These are phyloP conservation scores for Embidobia sp. DNA, from an alignment of 2,888 invertebrate genomes.

Conservation along the genomic window DNA sequence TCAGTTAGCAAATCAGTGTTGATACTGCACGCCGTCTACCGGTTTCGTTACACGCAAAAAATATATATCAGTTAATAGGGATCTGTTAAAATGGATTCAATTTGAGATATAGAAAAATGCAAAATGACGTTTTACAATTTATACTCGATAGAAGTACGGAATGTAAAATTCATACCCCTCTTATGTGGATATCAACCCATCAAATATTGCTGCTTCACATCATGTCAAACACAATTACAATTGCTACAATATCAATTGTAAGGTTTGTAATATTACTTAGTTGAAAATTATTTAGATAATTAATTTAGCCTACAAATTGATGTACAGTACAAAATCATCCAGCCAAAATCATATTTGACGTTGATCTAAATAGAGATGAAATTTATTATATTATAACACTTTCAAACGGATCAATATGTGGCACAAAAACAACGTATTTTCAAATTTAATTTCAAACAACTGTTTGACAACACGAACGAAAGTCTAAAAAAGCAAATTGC, in stretches of 20 bases:
- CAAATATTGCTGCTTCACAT: conserved; percentile 24
- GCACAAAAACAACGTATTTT: neutral
- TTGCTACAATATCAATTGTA: conserved; percentile 29
- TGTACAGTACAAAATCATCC: neutral
- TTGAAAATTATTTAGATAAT: conserved; percentile 36
- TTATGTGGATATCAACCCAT: conserved; percentile 37
- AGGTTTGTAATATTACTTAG: conserved; percentile 21
- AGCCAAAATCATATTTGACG: conserved; percentile 4
- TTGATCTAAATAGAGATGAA: neutral
- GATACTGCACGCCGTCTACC: neutral
- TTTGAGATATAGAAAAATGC: conserved; percentile 12
- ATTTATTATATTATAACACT: conserved; percentile 17
- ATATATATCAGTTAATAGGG: neutral
- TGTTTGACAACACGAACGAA: no score
- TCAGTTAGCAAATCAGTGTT: conserved; percentile 7
- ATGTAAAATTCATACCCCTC: conserved; percentile 15
- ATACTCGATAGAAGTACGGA: neutral
- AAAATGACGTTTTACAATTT: neutral
- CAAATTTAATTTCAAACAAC: neutral
- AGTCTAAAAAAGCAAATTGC: no score
- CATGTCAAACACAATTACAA: conserved; percentile 28
- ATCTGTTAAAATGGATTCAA: neutral
- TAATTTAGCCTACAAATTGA: conserved; percentile 28
- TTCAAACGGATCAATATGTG: neutral
- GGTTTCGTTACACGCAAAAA: neutral